Evolutionary conservation across 2,888 invertebrate genomes (phyloP), one percentile per base, ranked within the genome.

Genomic region (Cacoxenus indagator): DNA sequence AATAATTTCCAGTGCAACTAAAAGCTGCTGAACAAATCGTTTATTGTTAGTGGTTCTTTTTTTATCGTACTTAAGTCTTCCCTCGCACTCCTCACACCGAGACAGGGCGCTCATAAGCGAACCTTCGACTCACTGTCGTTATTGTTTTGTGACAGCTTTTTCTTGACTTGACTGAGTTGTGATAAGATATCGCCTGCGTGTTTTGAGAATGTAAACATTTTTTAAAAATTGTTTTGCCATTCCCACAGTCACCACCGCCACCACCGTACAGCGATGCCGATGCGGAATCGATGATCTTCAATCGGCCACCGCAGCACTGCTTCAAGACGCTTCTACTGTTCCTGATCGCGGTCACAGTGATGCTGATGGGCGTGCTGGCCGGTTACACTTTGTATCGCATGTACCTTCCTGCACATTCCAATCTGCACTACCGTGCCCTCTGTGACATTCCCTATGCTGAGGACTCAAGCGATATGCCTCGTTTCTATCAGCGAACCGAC

Each of bases 321-420:
- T 91, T 93, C 19, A 87, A 86, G 64, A 93, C 93, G 43, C 87
- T 93, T 62, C 91, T 92, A 82, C 89, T 95, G 67, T 90, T 93
- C 70, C 85, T 95, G 54, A 91, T 93, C 14, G 92, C 94, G 1
- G 84, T 94, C 29, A 85, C 93, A 68, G 92, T 95, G 24, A 90
- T 94, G 82, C 90, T 94, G 70, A 90, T 93, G 82, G 94, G 94
- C 11, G 89, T 93, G 45, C 87, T 91, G 65, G 92, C 93, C 6
- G 95, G 95, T 4, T 90, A 94, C 67, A 92, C 93, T 83, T 89
- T 96, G 65, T 96, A 95, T 88, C 91, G 92, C 65, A 92, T 94
- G 78, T 93, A 93, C 85, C 90, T 92, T 14, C 90, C 90, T 67
- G 90, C 89, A 57, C 91, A 91, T 84, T 77, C 91, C 67, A 90